These are phyloP conservation scores for Dynastes tityus DNA, from an alignment of 2,888 invertebrate genomes.

Conservation along the genomic window DNA sequence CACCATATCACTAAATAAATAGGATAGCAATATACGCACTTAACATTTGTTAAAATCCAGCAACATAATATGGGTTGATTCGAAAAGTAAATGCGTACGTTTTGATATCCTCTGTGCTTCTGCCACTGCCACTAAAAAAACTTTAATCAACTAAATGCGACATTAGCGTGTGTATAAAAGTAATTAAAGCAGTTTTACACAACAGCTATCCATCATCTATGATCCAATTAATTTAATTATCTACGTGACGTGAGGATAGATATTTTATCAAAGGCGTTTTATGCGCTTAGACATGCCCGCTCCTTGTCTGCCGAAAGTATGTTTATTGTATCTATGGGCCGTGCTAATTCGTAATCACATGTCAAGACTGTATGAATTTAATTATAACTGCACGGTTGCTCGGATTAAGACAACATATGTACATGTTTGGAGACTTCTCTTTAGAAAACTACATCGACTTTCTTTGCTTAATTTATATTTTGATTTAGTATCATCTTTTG, in stretches of 20 bases:
- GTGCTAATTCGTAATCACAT: too few relatives aligned
- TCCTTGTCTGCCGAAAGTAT: neutral
- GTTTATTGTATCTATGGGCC: too few relatives aligned
- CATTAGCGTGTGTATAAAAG: slow-evolving; percentile 15
- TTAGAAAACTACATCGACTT: too few relatives aligned
- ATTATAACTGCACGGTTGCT: too few relatives aligned
- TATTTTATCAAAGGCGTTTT: slow-evolving; percentile 2
- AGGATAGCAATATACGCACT: too few relatives aligned
- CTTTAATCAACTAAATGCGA: slow-evolving; percentile 14
- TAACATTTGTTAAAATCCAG: neutral
- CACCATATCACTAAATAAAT: too few relatives aligned
- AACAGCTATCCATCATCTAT: slow-evolving; percentile 27
- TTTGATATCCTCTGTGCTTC: neutral
- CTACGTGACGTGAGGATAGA: slow-evolving; percentile 1
- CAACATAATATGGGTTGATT: neutral
- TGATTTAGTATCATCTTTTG: too few relatives aligned
- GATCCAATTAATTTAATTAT: slow-evolving; percentile 35
- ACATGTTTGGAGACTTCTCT: too few relatives aligned
- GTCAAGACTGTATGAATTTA: too few relatives aligned
- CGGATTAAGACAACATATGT: too few relatives aligned
- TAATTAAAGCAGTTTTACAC: slow-evolving; percentile 5
- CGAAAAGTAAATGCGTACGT: neutral
- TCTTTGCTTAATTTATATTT: too few relatives aligned
- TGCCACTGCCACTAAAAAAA: neutral
- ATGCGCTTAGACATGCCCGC: neutral